These are phyloP conservation scores for Meta bourneti DNA, from an alignment of 2,888 invertebrate genomes.

Conservation along the genomic window DNA sequence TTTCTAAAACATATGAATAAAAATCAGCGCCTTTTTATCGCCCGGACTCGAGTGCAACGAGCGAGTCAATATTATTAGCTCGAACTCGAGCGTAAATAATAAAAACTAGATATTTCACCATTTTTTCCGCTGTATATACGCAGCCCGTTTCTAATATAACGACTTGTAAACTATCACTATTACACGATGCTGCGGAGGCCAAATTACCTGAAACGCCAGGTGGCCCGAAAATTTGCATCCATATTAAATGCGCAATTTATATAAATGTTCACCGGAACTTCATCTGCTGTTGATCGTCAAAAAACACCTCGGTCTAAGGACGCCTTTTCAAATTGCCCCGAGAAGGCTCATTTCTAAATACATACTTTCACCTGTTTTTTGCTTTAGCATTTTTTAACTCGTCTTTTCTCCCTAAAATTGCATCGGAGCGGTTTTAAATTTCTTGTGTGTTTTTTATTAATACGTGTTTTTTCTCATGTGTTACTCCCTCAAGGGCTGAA, in stretches of 20 bases:
- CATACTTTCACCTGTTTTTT: conserved; percentile 38
- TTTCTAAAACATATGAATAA: conserved; percentile 26
- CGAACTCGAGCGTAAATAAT: conserved; percentile 35
- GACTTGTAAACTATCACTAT: conserved; percentile 64
- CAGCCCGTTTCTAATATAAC: conserved; percentile 53
- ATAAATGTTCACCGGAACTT: conserved; percentile 61
- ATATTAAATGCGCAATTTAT: conserved; percentile 73
- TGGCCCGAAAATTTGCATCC: conserved; percentile 72
- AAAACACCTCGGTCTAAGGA: conserved; percentile 53
- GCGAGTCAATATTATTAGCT: conserved; percentile 54
- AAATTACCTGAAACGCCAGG: conserved; percentile 72
- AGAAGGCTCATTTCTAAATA: conserved; percentile 52
- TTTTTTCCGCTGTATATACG: conserved; percentile 5
- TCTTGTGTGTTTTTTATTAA: conserved; percentile 31
- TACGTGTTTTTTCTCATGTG: conserved; percentile 1
- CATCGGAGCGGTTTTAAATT: conserved; percentile 38
- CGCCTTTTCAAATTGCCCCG: conserved; percentile 56
- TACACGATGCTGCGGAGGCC: conserved; percentile 41
- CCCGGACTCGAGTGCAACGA: conserved; percentile 16
- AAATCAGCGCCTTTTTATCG: conserved; percentile 18
- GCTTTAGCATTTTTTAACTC: conserved; percentile 15
- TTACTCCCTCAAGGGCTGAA: conserved; percentile 9
- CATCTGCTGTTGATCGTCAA: conserved; percentile 58
- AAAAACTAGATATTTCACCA: not conserved
- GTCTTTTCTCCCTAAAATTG: conserved; percentile 28